These are phyloP conservation scores for Caenorhabditis uteleia DNA, from an alignment of 2,888 invertebrate species.

Conservation along the genomic window DNA sequence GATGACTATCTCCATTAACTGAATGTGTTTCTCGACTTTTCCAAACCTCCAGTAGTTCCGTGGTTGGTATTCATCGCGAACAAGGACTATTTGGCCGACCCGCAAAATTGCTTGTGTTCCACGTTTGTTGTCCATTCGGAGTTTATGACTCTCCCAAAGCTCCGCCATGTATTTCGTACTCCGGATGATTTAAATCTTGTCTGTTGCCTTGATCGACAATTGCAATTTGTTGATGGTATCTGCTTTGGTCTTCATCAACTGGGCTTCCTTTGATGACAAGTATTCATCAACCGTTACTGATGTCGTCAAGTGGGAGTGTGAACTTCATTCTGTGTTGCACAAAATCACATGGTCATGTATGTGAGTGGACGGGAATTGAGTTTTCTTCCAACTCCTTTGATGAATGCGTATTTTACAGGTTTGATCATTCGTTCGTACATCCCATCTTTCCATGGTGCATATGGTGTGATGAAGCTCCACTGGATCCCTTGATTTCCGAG, in stretches of 20 bases:
- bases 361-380: constrained; percentile 32
- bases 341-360: constrained; percentile 22
- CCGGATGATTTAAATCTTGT: constrained; percentile 21
- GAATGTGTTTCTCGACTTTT: neutral
- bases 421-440: constrained; percentile 18
- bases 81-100: constrained; percentile 11
- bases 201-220: constrained; percentile 3
- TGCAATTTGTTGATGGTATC: constrained; percentile 15
- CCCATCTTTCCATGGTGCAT: constrained; percentile 20
- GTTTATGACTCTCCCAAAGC: constrained; percentile 14
- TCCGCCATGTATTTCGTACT: constrained; percentile 10
- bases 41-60: constrained; percentile 24
- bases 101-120: neutral
- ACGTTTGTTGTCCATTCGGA: constrained; percentile 8
- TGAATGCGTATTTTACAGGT: constrained; percentile 5
- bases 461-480: constrained; percentile 12
- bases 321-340: constrained; percentile 7
- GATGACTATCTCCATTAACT: neutral
- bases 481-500: neutral
- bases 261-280: constrained; percentile 10
- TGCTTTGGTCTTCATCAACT: neutral
- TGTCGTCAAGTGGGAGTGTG: neutral
- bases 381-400: constrained; percentile 7
- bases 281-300: constrained; percentile 6
- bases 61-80: constrained; percentile 11